Percentiles rank a stretch among this genome's conserved stretches.
Conservation (phyloP, 2,888 invertebrate genomes). For the Tipula unca region DNA sequence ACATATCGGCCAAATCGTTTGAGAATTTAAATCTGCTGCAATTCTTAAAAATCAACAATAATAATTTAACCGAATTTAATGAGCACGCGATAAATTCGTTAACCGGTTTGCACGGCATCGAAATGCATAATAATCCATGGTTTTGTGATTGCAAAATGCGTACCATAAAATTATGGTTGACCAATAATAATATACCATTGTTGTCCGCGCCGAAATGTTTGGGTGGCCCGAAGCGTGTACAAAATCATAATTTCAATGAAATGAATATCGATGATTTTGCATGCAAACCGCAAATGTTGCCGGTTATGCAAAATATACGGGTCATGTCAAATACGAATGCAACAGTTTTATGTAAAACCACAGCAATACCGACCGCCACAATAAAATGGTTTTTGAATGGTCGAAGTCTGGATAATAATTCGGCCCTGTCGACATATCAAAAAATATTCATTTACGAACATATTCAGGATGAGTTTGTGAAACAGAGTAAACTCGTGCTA, state of each 20-base stretch:
- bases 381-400: conserved; percentile 77
- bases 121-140: conserved; percentile 73
- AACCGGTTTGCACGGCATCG: conserved; percentile 60
- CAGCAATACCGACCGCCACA: conserved; percentile 63
- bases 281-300: conserved; percentile 63
- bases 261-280: conserved; percentile 66
- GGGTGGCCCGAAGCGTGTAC: conserved; percentile 53
- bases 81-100: conserved; percentile 57
- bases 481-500: conserved; percentile 58
- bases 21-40: conserved; percentile 61
- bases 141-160: conserved; percentile 69
- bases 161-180: conserved; percentile 63
- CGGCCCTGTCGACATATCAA: conserved; percentile 61
- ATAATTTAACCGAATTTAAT: conserved; percentile 57
- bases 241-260: conserved; percentile 58
- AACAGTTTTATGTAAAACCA: conserved; percentile 64
- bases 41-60: conserved; percentile 65
- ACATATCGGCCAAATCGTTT: conserved; percentile 61
- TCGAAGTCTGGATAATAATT: conserved; percentile 59
- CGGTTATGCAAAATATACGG: conserved; percentile 58
- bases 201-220: conserved; percentile 63
- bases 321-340: conserved; percentile 68
- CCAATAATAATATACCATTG: conserved; percentile 39
- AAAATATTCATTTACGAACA: conserved; percentile 60
- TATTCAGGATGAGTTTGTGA: conserved; percentile 50